Evolutionary conservation across 2,113 vertebrate species (phyloP).

Genomic region (Monarcha castaneiventris): DNA sequence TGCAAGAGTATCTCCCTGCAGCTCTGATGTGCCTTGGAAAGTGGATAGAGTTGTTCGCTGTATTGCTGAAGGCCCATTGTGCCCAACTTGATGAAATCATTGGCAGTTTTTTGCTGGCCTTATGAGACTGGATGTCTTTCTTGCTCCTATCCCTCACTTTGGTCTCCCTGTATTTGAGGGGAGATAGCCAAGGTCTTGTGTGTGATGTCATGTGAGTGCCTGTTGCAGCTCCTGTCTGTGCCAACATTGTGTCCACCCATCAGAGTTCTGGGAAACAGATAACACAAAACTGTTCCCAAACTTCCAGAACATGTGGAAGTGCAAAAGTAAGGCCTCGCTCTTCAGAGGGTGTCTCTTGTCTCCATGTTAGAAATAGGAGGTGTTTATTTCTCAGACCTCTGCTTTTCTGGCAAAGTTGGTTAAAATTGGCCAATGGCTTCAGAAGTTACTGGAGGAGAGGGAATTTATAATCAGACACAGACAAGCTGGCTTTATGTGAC

Average conservation of each 20-base stretch:
- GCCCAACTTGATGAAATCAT: not conserved
- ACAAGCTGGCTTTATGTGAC: constrained; percentile 41
- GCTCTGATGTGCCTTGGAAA: not conserved
- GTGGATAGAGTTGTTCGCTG: not conserved
- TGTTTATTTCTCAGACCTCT: not conserved
- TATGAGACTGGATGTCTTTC: not conserved
- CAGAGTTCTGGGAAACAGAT: not conserved
- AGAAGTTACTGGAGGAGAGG: constrained; percentile 54
- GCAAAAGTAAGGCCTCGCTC: not conserved
- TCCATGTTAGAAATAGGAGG: not conserved
- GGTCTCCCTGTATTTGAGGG: not conserved
- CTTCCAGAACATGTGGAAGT: not conserved
- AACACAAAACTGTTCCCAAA: not conserved
- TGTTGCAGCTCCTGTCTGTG: not conserved
- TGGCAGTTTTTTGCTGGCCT: not conserved
- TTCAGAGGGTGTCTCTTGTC: not conserved
- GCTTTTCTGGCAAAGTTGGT: constrained; percentile 14
- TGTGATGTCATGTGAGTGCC: not conserved
- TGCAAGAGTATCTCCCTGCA: not conserved
- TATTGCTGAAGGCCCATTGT: not conserved
- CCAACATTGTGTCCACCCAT: not conserved
- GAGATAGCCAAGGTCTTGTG: not conserved
- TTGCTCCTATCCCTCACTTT: not conserved
- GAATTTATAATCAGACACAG: constrained; percentile 60
- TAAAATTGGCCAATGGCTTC: constrained; percentile 28